phyloP scores from a whole-genome alignment of 2,888 invertebrate genomes.

The Mesochorus sp. region DNA sequence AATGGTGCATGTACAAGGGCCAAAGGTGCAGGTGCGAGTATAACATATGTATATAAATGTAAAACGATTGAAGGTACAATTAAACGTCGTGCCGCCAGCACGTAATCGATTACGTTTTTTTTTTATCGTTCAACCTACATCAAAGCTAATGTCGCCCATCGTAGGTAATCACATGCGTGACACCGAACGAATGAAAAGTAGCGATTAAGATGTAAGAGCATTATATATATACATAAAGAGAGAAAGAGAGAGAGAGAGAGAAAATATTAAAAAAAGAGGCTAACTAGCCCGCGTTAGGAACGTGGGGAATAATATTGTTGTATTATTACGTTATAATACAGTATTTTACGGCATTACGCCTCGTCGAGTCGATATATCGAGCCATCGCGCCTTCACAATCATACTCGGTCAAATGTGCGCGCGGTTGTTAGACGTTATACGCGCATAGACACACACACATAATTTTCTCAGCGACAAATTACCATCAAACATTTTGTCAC shows the following conservation, averaged over 20 bases:
- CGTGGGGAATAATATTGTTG: slow-evolving; percentile 24
- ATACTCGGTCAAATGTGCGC: slow-evolving; percentile 36
- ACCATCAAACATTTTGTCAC: slow-evolving; percentile 36
- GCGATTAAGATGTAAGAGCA: slow-evolving; percentile 24
- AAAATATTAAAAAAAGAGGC: not conserved
- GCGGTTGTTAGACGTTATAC: no score
- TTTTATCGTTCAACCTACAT: slow-evolving; percentile 40
- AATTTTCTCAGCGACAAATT: slow-evolving; percentile 52
- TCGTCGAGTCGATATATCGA: slow-evolving; percentile 57
- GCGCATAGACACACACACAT: no score
- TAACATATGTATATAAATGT: not conserved
- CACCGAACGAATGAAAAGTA: slow-evolving; percentile 16
- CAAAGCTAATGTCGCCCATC: slow-evolving; percentile 8
- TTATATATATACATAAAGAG: no score
- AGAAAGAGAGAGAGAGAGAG: no score
- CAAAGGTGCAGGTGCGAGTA: no score
- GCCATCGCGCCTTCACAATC: slow-evolving; percentile 51
- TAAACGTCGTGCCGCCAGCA: not conserved
- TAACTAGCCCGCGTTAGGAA: not conserved
- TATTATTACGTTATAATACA: slow-evolving; percentile 4
- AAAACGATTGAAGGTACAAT: not conserved
- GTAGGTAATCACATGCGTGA: slow-evolving; percentile 35
- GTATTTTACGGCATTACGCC: slow-evolving; percentile 31
- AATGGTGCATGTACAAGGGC: no score
- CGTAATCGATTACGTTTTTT: slow-evolving; percentile 11